Conservation (phyloP, 2,797 vertebrate species). For the Tenualosa thibaudeaui region DNA sequence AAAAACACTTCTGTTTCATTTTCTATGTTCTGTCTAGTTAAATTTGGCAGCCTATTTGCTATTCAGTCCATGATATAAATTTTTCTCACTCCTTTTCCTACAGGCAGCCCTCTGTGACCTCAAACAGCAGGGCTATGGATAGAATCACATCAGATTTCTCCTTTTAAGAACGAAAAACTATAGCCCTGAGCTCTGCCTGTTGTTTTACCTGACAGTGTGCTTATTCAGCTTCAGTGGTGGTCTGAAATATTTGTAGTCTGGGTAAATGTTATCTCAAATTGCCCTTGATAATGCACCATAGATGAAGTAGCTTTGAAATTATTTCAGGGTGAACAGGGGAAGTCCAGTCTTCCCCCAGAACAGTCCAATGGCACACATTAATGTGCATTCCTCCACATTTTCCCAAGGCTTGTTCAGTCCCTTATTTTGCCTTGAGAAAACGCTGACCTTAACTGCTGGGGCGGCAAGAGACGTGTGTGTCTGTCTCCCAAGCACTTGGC, state of each 20-base stretch:
- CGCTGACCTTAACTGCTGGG: constrained; percentile 71
- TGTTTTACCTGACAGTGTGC: background rate
- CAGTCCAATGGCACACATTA: constrained; percentile 42
- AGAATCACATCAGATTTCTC: no score
- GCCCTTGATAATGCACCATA: background rate
- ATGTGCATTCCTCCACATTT: constrained; percentile 68
- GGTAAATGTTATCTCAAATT: background rate
- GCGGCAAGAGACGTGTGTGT: constrained; percentile 43
- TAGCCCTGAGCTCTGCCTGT: no score
- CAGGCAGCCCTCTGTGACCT: no score
- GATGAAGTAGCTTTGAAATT: background rate
- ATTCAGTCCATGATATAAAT: no score
- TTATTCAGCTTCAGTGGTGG: background rate
- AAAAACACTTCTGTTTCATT: no score
- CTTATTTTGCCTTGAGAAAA: constrained; percentile 78
- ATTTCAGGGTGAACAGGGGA: background rate
- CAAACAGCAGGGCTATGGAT: no score
- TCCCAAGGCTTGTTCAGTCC: constrained; percentile 71
- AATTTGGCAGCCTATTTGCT: no score
- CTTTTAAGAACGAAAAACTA: no score
- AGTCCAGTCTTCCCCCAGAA: background rate
- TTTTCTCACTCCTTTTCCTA: no score
- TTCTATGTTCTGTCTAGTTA: no score
- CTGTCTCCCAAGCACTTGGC: constrained; percentile 59
- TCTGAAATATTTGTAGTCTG: background rate